Evolutionary conservation across 2,888 invertebrate genomes (phyloP).

Genomic region (Griposia aprilina): DNA sequence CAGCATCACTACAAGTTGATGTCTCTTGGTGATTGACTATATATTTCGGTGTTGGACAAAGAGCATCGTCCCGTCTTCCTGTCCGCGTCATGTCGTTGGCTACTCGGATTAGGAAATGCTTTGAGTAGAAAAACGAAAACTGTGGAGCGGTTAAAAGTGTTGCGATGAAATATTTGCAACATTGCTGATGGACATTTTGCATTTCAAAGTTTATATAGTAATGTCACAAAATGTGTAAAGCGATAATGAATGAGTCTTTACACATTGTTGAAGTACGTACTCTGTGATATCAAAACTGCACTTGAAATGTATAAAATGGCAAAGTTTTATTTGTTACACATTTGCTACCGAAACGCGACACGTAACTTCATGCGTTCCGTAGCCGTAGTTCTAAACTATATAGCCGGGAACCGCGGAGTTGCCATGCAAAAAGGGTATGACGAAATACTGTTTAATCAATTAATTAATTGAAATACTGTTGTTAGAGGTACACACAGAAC

Average conservation of each 20-base stretch:
- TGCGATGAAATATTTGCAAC: neutral
- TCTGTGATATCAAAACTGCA: neutral
- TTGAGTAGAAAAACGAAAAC: conserved; percentile 43
- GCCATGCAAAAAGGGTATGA: neutral
- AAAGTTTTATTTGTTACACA: neutral
- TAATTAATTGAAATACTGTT: conserved; percentile 30
- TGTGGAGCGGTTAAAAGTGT: conserved; percentile 30
- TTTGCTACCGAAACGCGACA: neutral
- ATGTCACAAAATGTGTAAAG: neutral
- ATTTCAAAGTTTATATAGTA: neutral
- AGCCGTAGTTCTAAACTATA: neutral
- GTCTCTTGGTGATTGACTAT: conserved; percentile 52
- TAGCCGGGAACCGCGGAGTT: neutral
- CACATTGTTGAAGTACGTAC: neutral
- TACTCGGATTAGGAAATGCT: conserved; percentile 63
- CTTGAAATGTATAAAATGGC: neutral
- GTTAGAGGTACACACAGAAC: conserved; percentile 9
- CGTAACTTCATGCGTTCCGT: neutral
- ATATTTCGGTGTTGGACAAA: conserved; percentile 55
- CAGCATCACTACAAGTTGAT: neutral
- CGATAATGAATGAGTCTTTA: neutral
- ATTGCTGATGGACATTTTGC: neutral
- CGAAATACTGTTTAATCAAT: neutral
- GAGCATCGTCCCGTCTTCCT: conserved; percentile 66
- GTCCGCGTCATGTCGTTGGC: conserved; percentile 68